These are phyloP conservation scores for Caenorhabditis plicata DNA, from an alignment of 2,888 invertebrate species.

Conservation along the genomic window DNA sequence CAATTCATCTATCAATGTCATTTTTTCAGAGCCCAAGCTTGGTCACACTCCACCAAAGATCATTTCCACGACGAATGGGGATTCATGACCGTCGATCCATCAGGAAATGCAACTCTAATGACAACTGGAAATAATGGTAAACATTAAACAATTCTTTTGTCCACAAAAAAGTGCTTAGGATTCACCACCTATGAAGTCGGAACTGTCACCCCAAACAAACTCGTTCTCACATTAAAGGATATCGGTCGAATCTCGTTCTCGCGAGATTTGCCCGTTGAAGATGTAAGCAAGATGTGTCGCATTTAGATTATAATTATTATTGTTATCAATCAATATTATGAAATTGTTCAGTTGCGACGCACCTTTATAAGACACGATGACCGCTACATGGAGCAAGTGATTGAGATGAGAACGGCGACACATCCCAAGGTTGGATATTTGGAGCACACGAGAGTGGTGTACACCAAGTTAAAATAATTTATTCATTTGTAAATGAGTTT, in stretches of 20 bases:
- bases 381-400: conserved; percentile 63
- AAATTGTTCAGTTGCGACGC: conserved; percentile 58
- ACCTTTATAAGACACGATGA: conserved; percentile 65
- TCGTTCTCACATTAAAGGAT: conserved; percentile 64
- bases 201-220: conserved; percentile 56
- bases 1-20: conserved; percentile 1
- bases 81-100: conserved; percentile 62
- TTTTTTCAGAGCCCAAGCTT: conserved; percentile 62
- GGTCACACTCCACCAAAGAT: conserved; percentile 66
- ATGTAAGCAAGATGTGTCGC: conserved; percentile 45
- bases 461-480: conserved; percentile 38
- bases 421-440: conserved; percentile 64
- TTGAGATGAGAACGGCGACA: conserved; percentile 65
- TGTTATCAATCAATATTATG: background rate
- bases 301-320: background rate
- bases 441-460: conserved; percentile 65
- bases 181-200: conserved; percentile 66
- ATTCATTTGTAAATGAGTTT: background rate
- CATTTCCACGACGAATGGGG: conserved; percentile 67
- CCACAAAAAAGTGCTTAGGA: conserved; percentile 39
- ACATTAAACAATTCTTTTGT: background rate
- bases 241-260: conserved; percentile 66
- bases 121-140: conserved; percentile 66
- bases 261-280: conserved; percentile 66
- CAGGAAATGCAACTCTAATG: conserved; percentile 65